phyloP scores from a whole-genome alignment of 1,140 invertebrate genomes.

The Aphelinus atriplicis region DNA sequence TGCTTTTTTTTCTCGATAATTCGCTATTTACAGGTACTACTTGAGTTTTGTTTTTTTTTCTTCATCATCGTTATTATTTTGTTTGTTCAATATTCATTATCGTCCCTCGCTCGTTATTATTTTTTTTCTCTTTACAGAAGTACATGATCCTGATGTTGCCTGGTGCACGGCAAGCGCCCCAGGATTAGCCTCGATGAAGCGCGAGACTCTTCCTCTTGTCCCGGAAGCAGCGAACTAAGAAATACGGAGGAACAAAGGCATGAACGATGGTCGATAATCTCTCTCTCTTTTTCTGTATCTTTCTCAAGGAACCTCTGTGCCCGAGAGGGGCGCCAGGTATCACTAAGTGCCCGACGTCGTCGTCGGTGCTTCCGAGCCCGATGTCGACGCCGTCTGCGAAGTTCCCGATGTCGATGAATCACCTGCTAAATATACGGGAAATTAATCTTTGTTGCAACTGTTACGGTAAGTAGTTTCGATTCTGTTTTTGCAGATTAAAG shows the following conservation, averaged over 20 bases:
- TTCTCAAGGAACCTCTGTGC: conserved; percentile 53
- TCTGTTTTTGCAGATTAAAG: too few species aligned
- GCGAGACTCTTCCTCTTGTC: conserved; percentile 35
- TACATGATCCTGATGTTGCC: conserved; percentile 11
- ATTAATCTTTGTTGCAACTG: too few species aligned
- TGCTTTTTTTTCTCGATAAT: conserved; percentile 54
- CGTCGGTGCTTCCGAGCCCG: conserved; percentile 54
- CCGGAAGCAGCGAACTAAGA: conserved; percentile 24
- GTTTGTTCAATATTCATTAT: too few species aligned
- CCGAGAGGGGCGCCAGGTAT: conserved; percentile 40
- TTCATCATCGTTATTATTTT: not conserved
- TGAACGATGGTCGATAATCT: not conserved
- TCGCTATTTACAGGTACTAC: conserved; percentile 67
- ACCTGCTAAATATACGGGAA: conserved; percentile 41
- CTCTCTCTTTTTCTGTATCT: not conserved
- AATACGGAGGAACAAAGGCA: conserved; percentile 28
- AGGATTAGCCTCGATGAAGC: conserved; percentile 28
- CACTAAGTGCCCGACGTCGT: conserved; percentile 44
- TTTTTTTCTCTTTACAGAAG: conserved; percentile 7
- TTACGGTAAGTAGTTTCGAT: too few species aligned
- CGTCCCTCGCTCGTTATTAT: not conserved
- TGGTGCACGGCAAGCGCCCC: not conserved
- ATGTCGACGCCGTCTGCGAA: conserved; percentile 51
- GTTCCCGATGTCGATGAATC: conserved; percentile 55
- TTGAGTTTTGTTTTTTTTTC: conserved; percentile 50